Evolutionary conservation across 2,113 vertebrate genomes (phyloP).

Genomic region (Eleginops maclovinus): DNA sequence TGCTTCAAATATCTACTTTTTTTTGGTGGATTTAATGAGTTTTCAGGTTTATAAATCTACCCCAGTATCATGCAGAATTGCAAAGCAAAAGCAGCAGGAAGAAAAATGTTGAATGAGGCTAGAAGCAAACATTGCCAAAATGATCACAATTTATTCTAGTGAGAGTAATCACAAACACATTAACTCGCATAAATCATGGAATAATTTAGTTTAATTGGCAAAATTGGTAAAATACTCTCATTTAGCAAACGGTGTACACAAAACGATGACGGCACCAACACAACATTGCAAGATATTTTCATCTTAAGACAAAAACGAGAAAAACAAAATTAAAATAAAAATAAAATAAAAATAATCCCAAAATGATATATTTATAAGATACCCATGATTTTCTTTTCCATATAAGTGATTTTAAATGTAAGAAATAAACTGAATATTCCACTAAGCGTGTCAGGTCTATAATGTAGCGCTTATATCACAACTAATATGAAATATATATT

Average conservation of each 20-base stretch:
- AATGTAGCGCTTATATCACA: background rate
- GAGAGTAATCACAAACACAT: conserved; percentile 18
- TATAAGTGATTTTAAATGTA: background rate
- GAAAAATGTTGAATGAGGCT: conserved; percentile 11
- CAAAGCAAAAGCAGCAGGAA: conserved; percentile 42
- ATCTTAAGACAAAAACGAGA: background rate
- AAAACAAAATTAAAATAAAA: background rate
- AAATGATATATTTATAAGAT: background rate
- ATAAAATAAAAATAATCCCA: background rate
- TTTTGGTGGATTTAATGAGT: conserved; percentile 37
- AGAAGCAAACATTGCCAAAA: conserved; percentile 2
- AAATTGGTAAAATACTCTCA: conserved; percentile 36
- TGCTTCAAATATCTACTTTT: conserved; percentile 21
- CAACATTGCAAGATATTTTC: background rate
- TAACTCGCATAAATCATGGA: conserved; percentile 23
- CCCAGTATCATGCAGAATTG: conserved; percentile 5
- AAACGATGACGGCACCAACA: background rate
- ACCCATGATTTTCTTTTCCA: background rate
- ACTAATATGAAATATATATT: background rate
- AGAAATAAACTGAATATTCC: background rate
- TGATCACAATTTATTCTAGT: no score
- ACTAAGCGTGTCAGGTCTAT: no score
- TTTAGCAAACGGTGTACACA: background rate
- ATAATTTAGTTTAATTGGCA: conserved; percentile 18
- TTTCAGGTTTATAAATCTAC: conserved; percentile 7